Percentiles rank a stretch among this genome's conserved stretches.
phyloP scores from a whole-genome alignment of 1,140 invertebrate species.

The Scaptodrosophila lebanonensis region DNA sequence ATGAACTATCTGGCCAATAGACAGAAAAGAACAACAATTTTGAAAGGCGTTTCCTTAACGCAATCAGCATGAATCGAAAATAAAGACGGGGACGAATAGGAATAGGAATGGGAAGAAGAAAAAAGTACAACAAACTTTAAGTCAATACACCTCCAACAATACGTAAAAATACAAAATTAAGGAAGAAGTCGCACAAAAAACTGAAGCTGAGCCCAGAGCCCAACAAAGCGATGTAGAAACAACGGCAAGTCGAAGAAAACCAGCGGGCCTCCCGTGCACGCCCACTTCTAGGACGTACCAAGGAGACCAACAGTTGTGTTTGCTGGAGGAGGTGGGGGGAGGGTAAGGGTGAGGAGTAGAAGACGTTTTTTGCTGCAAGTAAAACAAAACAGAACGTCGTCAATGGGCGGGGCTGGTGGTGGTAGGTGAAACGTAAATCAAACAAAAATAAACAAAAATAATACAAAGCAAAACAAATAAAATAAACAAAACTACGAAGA shows the following conservation, averaged over 20 bases:
- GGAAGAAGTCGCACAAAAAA: slow-evolving; percentile 18
- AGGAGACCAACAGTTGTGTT: too few relatives aligned
- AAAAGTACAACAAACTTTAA: slow-evolving; percentile 68
- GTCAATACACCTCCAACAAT: slow-evolving; percentile 54
- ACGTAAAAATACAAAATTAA: slow-evolving; percentile 43
- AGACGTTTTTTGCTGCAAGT: slow-evolving; percentile 21
- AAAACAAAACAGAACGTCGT: slow-evolving; percentile 59
- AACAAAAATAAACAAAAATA: slow-evolving; percentile 65
- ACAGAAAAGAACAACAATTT: slow-evolving; percentile 58
- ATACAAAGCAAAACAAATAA: slow-evolving; percentile 71
- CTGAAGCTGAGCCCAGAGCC: slow-evolving; percentile 24
- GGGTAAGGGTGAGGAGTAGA: slow-evolving; percentile 35
- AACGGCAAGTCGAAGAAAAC: slow-evolving; percentile 24
- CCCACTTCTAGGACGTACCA: too few relatives aligned
- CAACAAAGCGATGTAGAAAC: slow-evolving; percentile 49
- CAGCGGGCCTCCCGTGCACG: slow-evolving; percentile 42
- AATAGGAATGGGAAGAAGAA: slow-evolving; percentile 6
- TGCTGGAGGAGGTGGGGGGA: not conserved
- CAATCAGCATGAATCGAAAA: slow-evolving; percentile 35
- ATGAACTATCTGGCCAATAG: too few relatives aligned
- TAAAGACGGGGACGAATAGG: slow-evolving; percentile 17
- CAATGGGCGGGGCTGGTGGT: not conserved
- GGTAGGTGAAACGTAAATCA: slow-evolving; percentile 54
- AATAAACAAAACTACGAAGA: slow-evolving; percentile 69
- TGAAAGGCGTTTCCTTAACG: slow-evolving; percentile 52